Evolutionary conservation across 2,888 invertebrate genomes (phyloP), one percentile per base, ranked within the genome.

Genomic region (Leptopterna dolabrata): DNA sequence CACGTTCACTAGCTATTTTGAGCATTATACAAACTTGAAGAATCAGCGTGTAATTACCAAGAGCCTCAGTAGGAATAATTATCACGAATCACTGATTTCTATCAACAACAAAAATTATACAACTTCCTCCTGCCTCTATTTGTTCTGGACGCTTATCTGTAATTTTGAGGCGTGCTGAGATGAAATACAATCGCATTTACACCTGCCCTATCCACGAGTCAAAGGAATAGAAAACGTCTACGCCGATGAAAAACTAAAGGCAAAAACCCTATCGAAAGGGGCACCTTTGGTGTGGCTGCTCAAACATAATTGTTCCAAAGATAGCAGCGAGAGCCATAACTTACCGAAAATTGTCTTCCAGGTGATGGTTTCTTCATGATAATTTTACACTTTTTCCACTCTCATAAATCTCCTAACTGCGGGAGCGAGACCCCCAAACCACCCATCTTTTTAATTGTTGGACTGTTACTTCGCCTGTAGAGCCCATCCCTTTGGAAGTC

Each of bases 341-440:
- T 83, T 70, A 83, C 83, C 83, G 83, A 83, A 83, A 83, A 70
- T 83, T 43, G 63, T 83, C 83, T 83, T 70, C 63, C 83, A 83
- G 83, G 83, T 83, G 83, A 83, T 70, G 70, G 83, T 83, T 83
- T 83, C 70, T 83, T 83, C 83, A 83, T 70, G 83, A 83, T 83
- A 83, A 83, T 83, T 83, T 70, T 30, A 83, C 83, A 83, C 83
- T 70, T 83, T 70, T 83, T 70, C 70, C 63, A 24, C 70, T n/a
- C 24, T 70, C 83, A 83, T 83, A 83, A 83, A 83, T 83, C 83
- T 70, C 30, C 55, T 29, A 81, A 63, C 81, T 81, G 55, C 83
- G 43, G 83, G 43, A 70, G 83, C 83, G 83, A 70, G 36, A 41
- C 70, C 70, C 83, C 81, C 70, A 83, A 83, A 55, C 70, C 29